These are phyloP conservation scores for Myotis lucifugus DNA, from an alignment of 2,113 vertebrate species.

Conservation along the genomic window DNA sequence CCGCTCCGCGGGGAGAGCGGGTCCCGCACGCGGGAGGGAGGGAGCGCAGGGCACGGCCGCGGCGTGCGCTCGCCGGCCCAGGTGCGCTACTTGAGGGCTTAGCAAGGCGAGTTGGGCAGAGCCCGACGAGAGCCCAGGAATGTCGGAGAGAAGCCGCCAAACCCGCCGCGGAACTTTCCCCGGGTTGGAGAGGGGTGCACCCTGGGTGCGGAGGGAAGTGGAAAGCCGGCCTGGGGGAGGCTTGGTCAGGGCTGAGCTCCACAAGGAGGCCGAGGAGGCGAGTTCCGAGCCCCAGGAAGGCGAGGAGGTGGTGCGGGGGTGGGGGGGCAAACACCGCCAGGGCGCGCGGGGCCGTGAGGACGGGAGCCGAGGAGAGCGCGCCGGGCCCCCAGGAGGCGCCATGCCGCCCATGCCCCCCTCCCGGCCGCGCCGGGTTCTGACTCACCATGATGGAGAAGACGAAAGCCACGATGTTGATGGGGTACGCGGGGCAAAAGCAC, in stretches of 20 bases:
- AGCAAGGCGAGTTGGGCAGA: background rate
- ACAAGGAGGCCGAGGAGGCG: background rate
- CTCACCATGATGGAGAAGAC: constrained; percentile 92
- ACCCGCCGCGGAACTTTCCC: background rate
- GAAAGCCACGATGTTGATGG: constrained; percentile 91
- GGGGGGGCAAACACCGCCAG: too few species aligned
- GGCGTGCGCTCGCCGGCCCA: background rate
- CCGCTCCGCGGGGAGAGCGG: accelerated
- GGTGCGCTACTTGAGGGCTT: background rate
- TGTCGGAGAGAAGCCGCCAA: background rate
- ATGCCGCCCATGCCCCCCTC: accelerated
- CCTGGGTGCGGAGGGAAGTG: background rate
- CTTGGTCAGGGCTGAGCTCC: background rate
- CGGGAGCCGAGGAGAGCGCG: background rate
- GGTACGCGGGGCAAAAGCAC: constrained; percentile 92
- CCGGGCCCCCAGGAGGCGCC: accelerated
- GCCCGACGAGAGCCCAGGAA: background rate
- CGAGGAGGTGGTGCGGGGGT: background rate
- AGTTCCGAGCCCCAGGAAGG: background rate
- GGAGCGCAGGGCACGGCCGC: background rate
- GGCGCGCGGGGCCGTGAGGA: accelerated
- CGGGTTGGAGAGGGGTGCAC: background rate
- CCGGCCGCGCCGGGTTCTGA: background rate
- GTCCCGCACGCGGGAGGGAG: too few species aligned
- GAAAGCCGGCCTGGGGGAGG: background rate